Base-by-base conservation (phyloP, 2,797 vertebrate genomes). In the Mionectes olivaceus region DNA sequence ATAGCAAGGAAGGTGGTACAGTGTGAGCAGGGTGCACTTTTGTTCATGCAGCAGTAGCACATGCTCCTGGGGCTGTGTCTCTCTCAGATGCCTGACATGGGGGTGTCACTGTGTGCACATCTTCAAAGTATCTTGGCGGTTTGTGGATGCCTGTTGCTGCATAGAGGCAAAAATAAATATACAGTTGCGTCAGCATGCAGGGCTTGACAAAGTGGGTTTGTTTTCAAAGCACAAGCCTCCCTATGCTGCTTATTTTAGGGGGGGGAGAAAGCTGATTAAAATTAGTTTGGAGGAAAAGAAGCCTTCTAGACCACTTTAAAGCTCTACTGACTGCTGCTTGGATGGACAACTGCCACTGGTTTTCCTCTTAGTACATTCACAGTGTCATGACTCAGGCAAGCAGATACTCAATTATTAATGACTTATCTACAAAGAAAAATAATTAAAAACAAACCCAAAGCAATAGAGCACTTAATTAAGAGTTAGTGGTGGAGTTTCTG, bases 401-500 rank as follows among this genome's bases (percentile, higher is more conserved):
- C 76, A 93, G 77, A 74, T 94, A 90, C 87, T 93, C 95, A 96
- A 96, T 97, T 95, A 96, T 96, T 94, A 94, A 97, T 95, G 95
- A 96, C 93, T 94, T 96, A 95, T 94, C 95, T 95, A 95, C 91
- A 91, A 95, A 91, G 91, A 94, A 96, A 96, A 97, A 97, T 95
- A 96, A 95, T 96, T 96, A 94, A 95, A 96, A 97, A 90, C 91
- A 93, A 95, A 95, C 94, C 89, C 88, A 94, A 95, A 96, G 92
- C 95, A 96, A 91, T 91, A 94, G 95, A 97, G 77, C 94, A 96
- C 95, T 94, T 96, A 96, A 96, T 97, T 97, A 97, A 95, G 95
- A 91, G 91, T 87, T 96, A 84, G 94, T 94, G 77, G 93, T 91
- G 53, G 87, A 94, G 87, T 84, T 96, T 94, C 80, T 0, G 19